phyloP scores from a whole-genome alignment of 2,888 invertebrate genomes.

The Agrilus mali region DNA sequence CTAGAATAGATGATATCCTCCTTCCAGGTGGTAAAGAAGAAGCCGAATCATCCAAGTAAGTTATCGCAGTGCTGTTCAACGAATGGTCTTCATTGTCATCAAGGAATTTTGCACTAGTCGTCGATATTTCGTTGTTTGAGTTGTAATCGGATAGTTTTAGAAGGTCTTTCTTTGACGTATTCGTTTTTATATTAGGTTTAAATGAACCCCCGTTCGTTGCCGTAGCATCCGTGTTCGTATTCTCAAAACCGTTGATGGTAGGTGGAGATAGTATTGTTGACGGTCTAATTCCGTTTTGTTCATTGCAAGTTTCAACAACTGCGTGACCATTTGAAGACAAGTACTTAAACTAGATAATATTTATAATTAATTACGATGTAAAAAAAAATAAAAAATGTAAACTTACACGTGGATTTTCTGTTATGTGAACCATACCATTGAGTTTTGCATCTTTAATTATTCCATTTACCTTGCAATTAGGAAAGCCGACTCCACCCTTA shows the following conservation, averaged over 20 bases:
- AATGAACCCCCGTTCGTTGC: too few species aligned
- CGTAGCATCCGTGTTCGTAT: too few species aligned
- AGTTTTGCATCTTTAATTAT: conserved; percentile 33
- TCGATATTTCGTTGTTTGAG: conserved; percentile 10
- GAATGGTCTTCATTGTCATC: conserved; percentile 14
- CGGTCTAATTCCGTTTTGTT: not conserved
- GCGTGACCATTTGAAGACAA: too few species aligned
- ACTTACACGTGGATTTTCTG: conserved; percentile 55
- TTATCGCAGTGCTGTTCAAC: conserved; percentile 24
- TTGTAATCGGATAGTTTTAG: conserved; percentile 8
- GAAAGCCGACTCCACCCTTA: conserved; percentile 34
- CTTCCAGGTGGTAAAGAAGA: conserved; percentile 15
- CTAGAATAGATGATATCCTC: conserved; percentile 25
- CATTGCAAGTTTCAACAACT: not conserved
- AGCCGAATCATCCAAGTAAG: conserved; percentile 23
- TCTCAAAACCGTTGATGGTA: too few species aligned
- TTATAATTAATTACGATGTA: not conserved
- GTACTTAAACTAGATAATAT: too few species aligned
- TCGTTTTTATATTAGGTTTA: not conserved
- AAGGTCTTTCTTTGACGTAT: not conserved
- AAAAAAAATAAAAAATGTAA: conserved; percentile 2
- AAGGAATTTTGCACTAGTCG: conserved; percentile 4
- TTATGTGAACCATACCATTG: conserved; percentile 48
- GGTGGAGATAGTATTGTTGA: conserved; percentile 13
- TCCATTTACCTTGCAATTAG: conserved; percentile 40